Percentiles rank a stretch among this genome's conserved stretches.
phyloP scores from a whole-genome alignment of 1,140 invertebrate species.

The Hypsibius dujardini region DNA sequence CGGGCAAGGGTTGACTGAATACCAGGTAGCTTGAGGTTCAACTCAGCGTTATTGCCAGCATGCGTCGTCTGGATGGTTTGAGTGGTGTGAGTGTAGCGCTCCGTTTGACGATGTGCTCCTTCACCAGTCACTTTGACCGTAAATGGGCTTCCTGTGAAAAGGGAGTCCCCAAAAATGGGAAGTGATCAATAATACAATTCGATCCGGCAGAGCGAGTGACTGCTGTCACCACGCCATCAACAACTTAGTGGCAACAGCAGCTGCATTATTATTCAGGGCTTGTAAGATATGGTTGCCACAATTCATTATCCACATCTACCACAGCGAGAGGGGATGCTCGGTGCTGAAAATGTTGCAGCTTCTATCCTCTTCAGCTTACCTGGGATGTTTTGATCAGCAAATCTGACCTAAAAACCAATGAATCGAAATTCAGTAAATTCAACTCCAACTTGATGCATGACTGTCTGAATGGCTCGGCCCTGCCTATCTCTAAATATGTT shows the following conservation, averaged over 20 bases:
- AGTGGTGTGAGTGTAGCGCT: conserved; percentile 49
- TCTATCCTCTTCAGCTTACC: neutral
- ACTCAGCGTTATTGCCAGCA: conserved; percentile 35
- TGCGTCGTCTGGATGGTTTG: conserved; percentile 33
- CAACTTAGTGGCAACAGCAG: too few species aligned
- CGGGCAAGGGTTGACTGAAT: conserved; percentile 6
- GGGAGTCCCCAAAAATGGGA: neutral
- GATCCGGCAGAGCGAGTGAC: too few species aligned
- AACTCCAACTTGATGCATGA: too few species aligned
- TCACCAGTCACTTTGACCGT: conserved; percentile 73
- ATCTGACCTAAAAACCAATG: conserved; percentile 11
- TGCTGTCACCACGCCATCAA: too few species aligned
- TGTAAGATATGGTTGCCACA: too few species aligned
- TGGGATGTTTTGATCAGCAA: conserved; percentile 15
- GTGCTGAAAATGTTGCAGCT: too few species aligned
- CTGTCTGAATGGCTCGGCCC: too few species aligned
- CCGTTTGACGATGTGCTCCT: conserved; percentile 68
- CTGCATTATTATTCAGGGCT: too few species aligned
- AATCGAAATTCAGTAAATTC: neutral
- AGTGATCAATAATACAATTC: too few species aligned
- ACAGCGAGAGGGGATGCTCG: too few species aligned
- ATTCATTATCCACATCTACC: too few species aligned
- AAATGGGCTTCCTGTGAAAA: conserved; percentile 59
- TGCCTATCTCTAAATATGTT: too few species aligned
- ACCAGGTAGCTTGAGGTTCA: conserved; percentile 36